phyloP scores from a whole-genome alignment of 2,797 vertebrate species.

The Toxotes lorentzi region DNA sequence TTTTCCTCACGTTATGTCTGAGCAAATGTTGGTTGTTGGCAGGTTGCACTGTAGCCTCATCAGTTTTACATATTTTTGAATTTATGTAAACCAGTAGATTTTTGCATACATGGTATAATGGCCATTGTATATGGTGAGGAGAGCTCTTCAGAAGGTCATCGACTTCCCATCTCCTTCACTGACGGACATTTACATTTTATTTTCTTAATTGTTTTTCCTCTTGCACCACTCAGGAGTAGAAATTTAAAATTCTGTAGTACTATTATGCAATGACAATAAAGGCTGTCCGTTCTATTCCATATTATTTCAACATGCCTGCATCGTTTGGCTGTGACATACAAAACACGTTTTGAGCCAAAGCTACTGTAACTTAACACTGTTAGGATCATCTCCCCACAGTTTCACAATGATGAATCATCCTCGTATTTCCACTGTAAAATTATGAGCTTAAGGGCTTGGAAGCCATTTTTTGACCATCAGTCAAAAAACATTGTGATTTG shows the following conservation, averaged over 20 bases:
- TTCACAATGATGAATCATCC: slow-evolving; percentile 18
- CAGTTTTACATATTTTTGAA: background rate
- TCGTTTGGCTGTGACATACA: background rate
- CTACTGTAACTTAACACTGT: background rate
- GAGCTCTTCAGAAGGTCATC: too few species aligned
- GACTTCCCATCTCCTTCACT: too few species aligned
- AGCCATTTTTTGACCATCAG: too few species aligned
- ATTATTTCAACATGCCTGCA: background rate
- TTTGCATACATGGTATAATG: background rate
- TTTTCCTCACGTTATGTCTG: background rate
- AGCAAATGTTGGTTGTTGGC: background rate
- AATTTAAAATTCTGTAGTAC: too few species aligned
- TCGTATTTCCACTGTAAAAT: background rate
- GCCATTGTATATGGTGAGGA: background rate
- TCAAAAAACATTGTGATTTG: background rate
- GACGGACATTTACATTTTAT: too few species aligned
- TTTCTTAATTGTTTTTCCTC: too few species aligned
- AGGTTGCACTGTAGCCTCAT: background rate
- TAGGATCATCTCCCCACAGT: background rate
- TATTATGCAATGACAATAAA: too few species aligned
- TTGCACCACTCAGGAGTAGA: too few species aligned
- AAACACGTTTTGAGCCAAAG: background rate
- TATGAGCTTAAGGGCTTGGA: background rate
- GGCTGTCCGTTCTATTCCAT: too few species aligned
- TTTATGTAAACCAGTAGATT: background rate